These are phyloP conservation scores for Baryphthengus martii DNA, from an alignment of 2,113 vertebrate genomes.

Conservation along the genomic window DNA sequence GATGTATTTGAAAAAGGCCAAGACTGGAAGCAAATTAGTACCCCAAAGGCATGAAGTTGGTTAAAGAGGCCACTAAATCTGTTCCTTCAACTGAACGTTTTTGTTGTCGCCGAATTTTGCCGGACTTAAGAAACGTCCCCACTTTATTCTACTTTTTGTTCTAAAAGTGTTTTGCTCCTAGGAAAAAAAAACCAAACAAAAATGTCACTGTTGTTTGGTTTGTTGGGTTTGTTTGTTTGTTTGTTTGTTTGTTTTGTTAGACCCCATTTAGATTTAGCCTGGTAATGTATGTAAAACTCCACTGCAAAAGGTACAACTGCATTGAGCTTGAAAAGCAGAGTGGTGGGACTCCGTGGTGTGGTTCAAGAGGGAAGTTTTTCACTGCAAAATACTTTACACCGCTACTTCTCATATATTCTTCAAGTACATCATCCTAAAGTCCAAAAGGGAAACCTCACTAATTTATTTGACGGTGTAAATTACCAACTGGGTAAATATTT, in stretches of 20 bases:
- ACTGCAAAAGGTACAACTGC: background rate
- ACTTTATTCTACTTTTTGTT: background rate
- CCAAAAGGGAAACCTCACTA: background rate
- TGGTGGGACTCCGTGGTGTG: background rate
- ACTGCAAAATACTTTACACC: background rate
- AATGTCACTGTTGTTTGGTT: background rate
- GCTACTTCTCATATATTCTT: conserved; percentile 8
- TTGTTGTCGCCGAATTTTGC: background rate
- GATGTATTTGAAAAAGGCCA: background rate
- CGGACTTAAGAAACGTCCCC: background rate
- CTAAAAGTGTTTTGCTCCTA: background rate
- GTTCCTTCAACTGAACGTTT: background rate
- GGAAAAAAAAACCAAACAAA: background rate
- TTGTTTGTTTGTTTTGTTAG: background rate
- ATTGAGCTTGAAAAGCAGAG: background rate
- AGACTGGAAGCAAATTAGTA: background rate
- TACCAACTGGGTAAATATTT: conserved; percentile 59
- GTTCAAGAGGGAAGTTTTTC: background rate
- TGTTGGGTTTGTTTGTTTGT: too few species aligned
- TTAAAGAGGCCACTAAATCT: background rate
- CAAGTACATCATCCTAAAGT: background rate
- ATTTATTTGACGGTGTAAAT: conserved; percentile 59
- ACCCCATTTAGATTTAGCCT: background rate
- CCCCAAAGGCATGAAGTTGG: background rate
- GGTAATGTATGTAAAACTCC: background rate